A percentile compares a stretch with the other conserved stretches of the same genome.
These are phyloP conservation scores for Trinectes maculatus DNA, from an alignment of 2,113 vertebrate genomes.

Conservation along the genomic window DNA sequence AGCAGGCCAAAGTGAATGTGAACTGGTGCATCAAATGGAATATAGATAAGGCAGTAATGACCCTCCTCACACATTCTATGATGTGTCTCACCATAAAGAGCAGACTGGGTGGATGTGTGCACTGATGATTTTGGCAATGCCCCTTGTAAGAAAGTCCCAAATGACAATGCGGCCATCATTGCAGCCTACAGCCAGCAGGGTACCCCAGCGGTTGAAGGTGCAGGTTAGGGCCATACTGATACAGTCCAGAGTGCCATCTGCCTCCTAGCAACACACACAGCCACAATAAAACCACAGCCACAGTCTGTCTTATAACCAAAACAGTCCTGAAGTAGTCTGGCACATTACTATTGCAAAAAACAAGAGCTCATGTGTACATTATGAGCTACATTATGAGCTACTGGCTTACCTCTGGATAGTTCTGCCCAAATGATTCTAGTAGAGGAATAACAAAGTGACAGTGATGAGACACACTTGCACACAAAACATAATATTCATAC, in stretches of 20 bases:
- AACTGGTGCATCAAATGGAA: not conserved
- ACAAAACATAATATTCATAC: not conserved
- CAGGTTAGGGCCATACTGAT: constrained; percentile 99
- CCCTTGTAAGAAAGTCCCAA: constrained; percentile 97
- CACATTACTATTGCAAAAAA: not conserved
- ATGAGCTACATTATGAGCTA: not conserved
- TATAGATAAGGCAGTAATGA: not conserved
- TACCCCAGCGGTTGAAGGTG: constrained; percentile 98
- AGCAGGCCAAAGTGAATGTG: too few relatives aligned
- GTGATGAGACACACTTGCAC: not conserved
- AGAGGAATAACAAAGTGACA: constrained; percentile 4
- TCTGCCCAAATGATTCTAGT: constrained; percentile 96
- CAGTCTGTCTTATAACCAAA: too few relatives aligned
- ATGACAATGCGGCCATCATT: constrained; percentile 98
- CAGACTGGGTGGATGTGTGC: constrained; percentile 98
- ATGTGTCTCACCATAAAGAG: constrained; percentile 87
- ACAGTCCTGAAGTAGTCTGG: not conserved
- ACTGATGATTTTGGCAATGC: constrained; percentile 98
- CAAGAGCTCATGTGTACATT: not conserved
- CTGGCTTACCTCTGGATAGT: constrained; percentile 94
- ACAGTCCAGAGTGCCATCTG: constrained; percentile 95
- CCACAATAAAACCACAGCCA: not conserved
- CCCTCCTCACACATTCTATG: not conserved
- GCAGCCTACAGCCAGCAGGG: constrained; percentile 95
- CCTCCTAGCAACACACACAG: constrained; percentile 83